phyloP scores from a whole-genome alignment of 2,888 invertebrate species.

The Andrena camellia region DNA sequence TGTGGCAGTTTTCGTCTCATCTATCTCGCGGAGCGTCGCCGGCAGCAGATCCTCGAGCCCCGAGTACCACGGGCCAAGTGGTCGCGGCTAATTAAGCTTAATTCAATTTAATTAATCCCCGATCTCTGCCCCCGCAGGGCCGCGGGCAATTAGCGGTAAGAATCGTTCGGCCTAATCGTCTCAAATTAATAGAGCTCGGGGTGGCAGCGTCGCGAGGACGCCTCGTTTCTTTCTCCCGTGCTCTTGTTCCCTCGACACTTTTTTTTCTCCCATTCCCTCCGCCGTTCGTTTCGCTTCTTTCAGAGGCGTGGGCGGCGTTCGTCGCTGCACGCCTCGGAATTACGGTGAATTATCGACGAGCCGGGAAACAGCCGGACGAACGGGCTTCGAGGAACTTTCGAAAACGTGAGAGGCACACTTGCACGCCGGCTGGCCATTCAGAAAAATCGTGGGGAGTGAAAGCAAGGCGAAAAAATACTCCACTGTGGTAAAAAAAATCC shows the following conservation, averaged over 20 bases:
- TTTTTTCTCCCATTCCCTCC: neutral
- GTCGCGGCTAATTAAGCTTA: conserved; percentile 79
- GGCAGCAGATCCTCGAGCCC: conserved; percentile 2
- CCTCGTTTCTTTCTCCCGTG: conserved; percentile 2
- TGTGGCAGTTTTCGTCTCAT: conserved; percentile 26
- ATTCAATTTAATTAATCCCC: conserved; percentile 79
- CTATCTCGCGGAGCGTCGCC: conserved; percentile 17
- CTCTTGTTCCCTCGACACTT: conserved; percentile 5
- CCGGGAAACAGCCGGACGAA: conserved; percentile 56
- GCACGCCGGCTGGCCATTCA: conserved; percentile 53
- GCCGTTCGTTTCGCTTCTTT: conserved; percentile 14
- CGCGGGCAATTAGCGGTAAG: conserved; percentile 64
- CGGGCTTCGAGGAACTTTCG: conserved; percentile 68
- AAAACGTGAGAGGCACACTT: conserved; percentile 69
- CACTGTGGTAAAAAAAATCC: conserved; percentile 39
- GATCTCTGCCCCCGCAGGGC: conserved; percentile 42
- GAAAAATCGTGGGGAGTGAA: conserved; percentile 69
- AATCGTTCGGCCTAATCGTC: conserved; percentile 69
- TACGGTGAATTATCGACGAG: conserved; percentile 70
- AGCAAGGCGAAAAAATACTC: conserved; percentile 63
- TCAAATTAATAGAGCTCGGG: conserved; percentile 66
- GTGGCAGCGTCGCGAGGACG: conserved; percentile 16
- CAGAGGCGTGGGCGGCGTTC: conserved; percentile 66
- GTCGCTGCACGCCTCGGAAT: conserved; percentile 63
- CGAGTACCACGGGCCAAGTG: conserved; percentile 26